Conservation (phyloP, 1,140 invertebrate species). For the Parapsyche elsis region DNA sequence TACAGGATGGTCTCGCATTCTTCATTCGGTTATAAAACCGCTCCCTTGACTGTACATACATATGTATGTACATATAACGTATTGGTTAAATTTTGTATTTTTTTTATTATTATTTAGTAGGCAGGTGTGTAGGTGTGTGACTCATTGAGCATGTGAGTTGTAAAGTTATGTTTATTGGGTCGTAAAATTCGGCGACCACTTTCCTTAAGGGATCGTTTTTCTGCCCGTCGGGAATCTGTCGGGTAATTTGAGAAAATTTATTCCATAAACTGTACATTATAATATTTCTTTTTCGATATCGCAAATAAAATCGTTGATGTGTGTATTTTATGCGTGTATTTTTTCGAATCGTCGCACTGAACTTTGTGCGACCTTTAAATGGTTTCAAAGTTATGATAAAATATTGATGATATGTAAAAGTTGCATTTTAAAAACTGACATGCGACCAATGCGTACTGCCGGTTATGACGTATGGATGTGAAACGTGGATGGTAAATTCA, state of each 20-base stretch:
- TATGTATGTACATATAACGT: neutral
- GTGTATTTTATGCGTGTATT: no score
- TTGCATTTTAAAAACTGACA: neutral
- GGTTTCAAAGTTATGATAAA: neutral
- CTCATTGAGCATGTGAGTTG: constrained; percentile 15
- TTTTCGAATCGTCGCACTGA: no score
- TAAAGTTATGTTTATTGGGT: constrained; percentile 20
- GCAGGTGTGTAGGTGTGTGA: neutral
- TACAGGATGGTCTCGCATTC: no score
- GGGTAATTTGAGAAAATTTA: constrained; percentile 25
- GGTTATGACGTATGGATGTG: no score
- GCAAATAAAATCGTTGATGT: neutral
- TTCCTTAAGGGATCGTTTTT: constrained; percentile 28
- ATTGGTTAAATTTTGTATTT: neutral
- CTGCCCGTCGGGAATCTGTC: constrained; percentile 5
- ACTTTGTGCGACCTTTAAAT: no score
- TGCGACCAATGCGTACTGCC: no score
- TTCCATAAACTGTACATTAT: neutral
- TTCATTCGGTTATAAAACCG: no score
- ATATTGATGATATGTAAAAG: neutral
- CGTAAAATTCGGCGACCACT: constrained; percentile 26
- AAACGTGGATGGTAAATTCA: no score
- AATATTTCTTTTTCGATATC: neutral
- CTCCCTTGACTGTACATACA: neutral
- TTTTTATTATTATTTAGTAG: neutral